Conservation (phyloP, 1,140 invertebrate species). For the Apis dorsata region DNA sequence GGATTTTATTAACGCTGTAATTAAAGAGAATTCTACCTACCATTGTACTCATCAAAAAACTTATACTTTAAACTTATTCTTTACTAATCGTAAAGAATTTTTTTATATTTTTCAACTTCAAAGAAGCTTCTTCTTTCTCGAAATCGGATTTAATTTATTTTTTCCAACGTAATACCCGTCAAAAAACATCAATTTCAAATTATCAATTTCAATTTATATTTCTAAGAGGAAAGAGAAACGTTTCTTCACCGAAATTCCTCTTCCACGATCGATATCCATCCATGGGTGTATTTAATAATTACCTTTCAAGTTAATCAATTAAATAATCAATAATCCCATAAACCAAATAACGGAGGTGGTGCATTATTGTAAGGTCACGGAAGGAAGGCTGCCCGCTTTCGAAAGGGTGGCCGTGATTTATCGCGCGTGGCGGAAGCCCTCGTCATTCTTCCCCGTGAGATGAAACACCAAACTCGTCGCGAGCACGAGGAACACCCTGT, state of each 20-base stretch:
- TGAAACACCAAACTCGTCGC: conserved; percentile 17
- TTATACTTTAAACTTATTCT: too few species aligned
- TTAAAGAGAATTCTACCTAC: too few species aligned
- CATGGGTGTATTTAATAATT: neutral
- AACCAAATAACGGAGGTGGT: neutral
- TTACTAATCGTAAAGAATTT: too few species aligned
- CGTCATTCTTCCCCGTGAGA: conserved; percentile 41
- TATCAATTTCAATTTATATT: too few species aligned
- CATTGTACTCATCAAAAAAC: too few species aligned
- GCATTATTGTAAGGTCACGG: conserved; percentile 14
- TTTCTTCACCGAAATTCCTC: neutral
- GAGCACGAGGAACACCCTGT: conserved; percentile 30
- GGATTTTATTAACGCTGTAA: too few species aligned
- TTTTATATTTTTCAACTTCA: too few species aligned
- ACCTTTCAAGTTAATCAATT: neutral
- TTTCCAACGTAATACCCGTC: too few species aligned
- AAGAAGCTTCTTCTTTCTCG: too few species aligned
- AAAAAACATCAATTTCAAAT: too few species aligned
- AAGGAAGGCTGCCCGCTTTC: neutral
- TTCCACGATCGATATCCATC: neutral
- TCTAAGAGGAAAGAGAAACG: too few species aligned
- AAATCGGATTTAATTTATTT: too few species aligned
- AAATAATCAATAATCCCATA: conserved; percentile 40
- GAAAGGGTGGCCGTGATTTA: conserved; percentile 26
- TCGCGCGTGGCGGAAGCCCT: conserved; percentile 27